Conservation (phyloP, 2,888 invertebrate genomes). For the Acleris sparsana region DNA sequence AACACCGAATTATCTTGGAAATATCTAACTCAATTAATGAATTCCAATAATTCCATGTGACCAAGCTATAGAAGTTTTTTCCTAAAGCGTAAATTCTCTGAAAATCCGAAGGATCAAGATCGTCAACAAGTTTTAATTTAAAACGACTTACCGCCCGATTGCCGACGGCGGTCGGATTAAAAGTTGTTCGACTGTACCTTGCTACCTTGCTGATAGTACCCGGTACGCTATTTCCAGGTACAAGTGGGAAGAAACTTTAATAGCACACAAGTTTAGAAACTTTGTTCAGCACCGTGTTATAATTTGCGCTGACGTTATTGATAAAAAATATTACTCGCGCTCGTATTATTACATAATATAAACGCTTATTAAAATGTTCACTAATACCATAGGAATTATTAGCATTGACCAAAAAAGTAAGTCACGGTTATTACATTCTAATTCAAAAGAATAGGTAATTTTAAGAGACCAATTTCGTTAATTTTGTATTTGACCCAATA, state of each 20-base stretch:
- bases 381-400: too few species aligned
- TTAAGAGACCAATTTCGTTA: too few species aligned
- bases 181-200: conserved; percentile 57
- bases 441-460: too few species aligned
- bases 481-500: too few species aligned
- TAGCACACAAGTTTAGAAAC: conserved; percentile 40
- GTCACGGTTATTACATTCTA: too few species aligned
- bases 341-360: too few species aligned
- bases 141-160: conserved; percentile 72
- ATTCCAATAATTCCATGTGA: not conserved
- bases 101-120: conserved; percentile 58
- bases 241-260: conserved; percentile 51
- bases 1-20: too few species aligned
- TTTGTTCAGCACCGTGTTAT: not conserved
- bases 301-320: too few species aligned
- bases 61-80: conserved; percentile 33
- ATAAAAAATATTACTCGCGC: too few species aligned
- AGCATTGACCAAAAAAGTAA: too few species aligned
- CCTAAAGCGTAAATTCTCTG: conserved; percentile 49
- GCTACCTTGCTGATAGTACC: conserved; percentile 25
- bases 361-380: too few species aligned
- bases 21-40: too few species aligned
- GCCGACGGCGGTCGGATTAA: conserved; percentile 64
- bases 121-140: conserved; percentile 71
- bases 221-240: conserved; percentile 26